These are phyloP conservation scores for Acanthopagrus latus DNA, from an alignment of 2,797 vertebrate genomes.

Conservation along the genomic window DNA sequence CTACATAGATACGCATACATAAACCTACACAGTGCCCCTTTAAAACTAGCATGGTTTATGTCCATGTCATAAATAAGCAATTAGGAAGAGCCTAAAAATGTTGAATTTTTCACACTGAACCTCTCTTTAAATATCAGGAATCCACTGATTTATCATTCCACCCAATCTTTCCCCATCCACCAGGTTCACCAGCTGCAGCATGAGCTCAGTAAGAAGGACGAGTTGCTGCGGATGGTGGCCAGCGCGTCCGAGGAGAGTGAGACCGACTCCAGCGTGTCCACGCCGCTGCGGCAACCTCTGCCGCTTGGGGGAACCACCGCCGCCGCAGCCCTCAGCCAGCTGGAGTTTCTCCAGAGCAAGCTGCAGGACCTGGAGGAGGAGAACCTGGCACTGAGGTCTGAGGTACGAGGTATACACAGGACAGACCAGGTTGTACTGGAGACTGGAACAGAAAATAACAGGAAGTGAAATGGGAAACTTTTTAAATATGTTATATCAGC, in stretches of 20 bases:
- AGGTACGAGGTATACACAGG: conserved; percentile 80
- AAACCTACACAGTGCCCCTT: too few species aligned
- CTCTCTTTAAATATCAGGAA: not conserved
- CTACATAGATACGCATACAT: too few species aligned
- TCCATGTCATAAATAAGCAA: too few species aligned
- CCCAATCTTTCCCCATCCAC: fast-evolving
- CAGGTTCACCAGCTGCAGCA: conserved; percentile 98
- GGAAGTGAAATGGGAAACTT: not conserved
- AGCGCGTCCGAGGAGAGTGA: conserved; percentile 96
- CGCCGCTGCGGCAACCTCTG: conserved; percentile 86
- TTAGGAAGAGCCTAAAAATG: not conserved
- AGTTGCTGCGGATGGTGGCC: conserved; percentile 94
- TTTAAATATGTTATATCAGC: not conserved
- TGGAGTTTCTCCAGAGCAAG: conserved; percentile 93
- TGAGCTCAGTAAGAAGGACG: conserved; percentile 95
- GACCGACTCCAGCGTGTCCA: conserved; percentile 93
- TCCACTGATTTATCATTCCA: not conserved
- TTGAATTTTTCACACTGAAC: not conserved
- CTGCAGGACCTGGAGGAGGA: conserved; percentile 96
- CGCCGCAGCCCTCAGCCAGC: conserved; percentile 87
- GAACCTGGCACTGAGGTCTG: conserved; percentile 91
- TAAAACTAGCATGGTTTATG: too few species aligned
- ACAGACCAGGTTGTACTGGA: too few species aligned
- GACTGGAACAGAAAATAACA: not conserved
- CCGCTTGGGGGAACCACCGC: conserved; percentile 66